Evolutionary conservation across 2,113 vertebrate species (phyloP).

Genomic region (Tricholaema leucomelas): DNA sequence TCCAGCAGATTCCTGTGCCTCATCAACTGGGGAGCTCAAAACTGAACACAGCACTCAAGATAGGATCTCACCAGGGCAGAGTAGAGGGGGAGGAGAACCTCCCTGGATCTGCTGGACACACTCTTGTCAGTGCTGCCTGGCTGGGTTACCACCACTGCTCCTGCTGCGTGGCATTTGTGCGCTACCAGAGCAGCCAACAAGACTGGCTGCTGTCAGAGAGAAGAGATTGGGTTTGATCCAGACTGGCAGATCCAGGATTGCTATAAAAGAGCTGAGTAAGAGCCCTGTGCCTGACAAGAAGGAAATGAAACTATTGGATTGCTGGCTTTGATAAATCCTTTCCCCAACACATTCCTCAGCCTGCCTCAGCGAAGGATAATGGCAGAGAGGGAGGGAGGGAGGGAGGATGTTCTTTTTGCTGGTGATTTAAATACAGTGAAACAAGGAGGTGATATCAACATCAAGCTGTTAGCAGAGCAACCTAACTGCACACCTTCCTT

Average conservation of each 20-base stretch:
- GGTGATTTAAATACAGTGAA: constrained; percentile 55
- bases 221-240: not conserved
- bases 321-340: constrained; percentile 58
- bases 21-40: too few relatives aligned
- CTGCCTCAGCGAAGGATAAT: constrained; percentile 41
- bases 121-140: not conserved
- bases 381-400: not conserved
- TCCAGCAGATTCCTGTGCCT: too few relatives aligned
- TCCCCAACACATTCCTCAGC: constrained; percentile 25
- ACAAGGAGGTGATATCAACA: not conserved
- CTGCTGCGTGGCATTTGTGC: not conserved
- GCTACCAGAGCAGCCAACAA: not conserved
- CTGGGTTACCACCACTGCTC: not conserved
- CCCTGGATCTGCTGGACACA: too few relatives aligned
- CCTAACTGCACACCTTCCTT: constrained; percentile 5
- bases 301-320: constrained; percentile 42
- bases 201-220: not conserved
- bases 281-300: constrained; percentile 27
- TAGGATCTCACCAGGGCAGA: too few relatives aligned
- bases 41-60: too few relatives aligned
- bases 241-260: not conserved
- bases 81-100: too few relatives aligned
- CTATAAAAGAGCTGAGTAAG: constrained; percentile 22
- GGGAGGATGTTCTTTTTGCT: not conserved
- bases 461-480: constrained; percentile 25